Evolutionary conservation across 92 coral and sea anemone species (phyloP), one percentile per base, ranked within the genome.

Genomic region (Ricordea florida): DNA sequence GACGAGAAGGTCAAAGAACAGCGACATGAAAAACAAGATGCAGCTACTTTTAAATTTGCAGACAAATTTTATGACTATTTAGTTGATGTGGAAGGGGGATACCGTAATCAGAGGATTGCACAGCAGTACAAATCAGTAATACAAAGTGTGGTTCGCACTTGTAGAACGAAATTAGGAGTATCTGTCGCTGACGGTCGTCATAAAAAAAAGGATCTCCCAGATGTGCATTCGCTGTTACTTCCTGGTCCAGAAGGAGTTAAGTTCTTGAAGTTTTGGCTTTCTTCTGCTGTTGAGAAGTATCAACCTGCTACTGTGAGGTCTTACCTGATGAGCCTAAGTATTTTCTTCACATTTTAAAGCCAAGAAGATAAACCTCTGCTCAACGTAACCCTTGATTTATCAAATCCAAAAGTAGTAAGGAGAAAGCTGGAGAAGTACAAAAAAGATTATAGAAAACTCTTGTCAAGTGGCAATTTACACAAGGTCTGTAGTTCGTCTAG

Each of bases 251-350:
- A 49, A 43, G 76, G 48, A 33, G 76, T 51, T 6, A 31, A 69
- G 5, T 3, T 80, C 40, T 40, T 80, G 60, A 49, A 53, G 43
- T 21, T 26, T 13, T 81, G 87, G 80, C 46, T 37, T 0, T 61
- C 80, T 2, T 17, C 35, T 10, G 67, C 48, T 13, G 23, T 21
- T 11, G 37, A 64, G 1, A 36, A 72, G 76, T 81, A 81, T 59
- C 76, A 72, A 31, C 81, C 81, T 23, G 75, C 81, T 18, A 72
- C 87, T 26, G 67, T 72, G 6, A 38, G 81, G 30, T 81, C 81
- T 6, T 72, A 81, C 28, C 50, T 81, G 5, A 81, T 81, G 87
- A 72, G 81, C 27, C 41, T 81, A 15, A 18, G 87, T 11, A 30
- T 69, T 40, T 60, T 80, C 46, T 60, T 29, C 25, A 80, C 46